Evolutionary conservation across 2,888 invertebrate genomes (phyloP).

Genomic region (Leucozona laternaria): DNA sequence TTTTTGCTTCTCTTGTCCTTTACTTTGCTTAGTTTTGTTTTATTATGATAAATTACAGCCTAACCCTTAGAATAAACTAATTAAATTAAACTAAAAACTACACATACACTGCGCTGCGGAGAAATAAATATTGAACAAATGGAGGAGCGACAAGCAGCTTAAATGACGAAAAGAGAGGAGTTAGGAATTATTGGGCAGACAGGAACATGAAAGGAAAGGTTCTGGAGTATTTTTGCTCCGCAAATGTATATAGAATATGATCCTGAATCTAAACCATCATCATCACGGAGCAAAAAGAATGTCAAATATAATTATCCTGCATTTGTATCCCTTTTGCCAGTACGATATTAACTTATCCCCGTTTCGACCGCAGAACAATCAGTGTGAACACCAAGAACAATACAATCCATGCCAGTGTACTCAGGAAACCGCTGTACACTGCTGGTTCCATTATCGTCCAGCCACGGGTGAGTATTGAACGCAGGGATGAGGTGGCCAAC

Average conservation of each 20-base stretch:
- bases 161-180: constrained; percentile 41
- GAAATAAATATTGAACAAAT: constrained; percentile 75
- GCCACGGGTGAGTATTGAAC: constrained; percentile 94
- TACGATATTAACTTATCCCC: constrained; percentile 85
- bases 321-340: constrained; percentile 60
- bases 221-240: constrained; percentile 47
- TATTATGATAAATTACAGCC: constrained; percentile 65
- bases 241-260: neutral
- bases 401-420: constrained; percentile 93
- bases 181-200: neutral
- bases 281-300: constrained; percentile 38
- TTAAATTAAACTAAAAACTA: constrained; percentile 73
- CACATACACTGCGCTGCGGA: constrained; percentile 73
- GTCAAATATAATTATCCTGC: constrained; percentile 31
- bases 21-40: constrained; percentile 24
- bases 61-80: constrained; percentile 71
- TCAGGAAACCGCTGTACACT: constrained; percentile 94
- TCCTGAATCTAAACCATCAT: neutral
- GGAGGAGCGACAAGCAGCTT: constrained; percentile 63
- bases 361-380: constrained; percentile 91
- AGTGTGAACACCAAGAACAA: constrained; percentile 92
- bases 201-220: constrained; percentile 34
- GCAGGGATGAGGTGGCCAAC: constrained; percentile 94
- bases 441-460: constrained; percentile 92
- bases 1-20: constrained; percentile 32